These are phyloP conservation scores for Tuta absoluta DNA, from an alignment of 2,888 invertebrate genomes.

Conservation along the genomic window DNA sequence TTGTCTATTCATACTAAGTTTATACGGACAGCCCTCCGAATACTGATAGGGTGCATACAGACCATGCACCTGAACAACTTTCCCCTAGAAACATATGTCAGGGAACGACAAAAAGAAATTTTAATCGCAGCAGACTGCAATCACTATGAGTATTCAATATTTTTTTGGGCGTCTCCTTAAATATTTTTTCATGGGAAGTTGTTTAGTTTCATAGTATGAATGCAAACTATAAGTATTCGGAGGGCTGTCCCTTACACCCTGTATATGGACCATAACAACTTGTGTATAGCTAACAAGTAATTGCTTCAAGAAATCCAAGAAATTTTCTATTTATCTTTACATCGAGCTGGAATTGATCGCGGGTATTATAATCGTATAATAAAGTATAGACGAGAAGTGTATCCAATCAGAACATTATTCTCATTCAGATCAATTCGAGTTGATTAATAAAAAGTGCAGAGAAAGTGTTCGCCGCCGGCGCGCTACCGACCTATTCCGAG, in stretches of 20 bases:
- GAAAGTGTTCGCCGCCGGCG: conserved; percentile 25
- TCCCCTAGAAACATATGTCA: too few relatives aligned
- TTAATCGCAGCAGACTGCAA: too few relatives aligned
- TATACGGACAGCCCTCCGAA: too few relatives aligned
- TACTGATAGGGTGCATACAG: too few relatives aligned
- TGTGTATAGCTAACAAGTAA: too few relatives aligned
- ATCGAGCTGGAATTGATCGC: background rate
- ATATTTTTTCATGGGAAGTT: background rate
- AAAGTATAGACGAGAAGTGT: conserved; percentile 19
- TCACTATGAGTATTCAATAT: too few relatives aligned
- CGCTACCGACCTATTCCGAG: conserved; percentile 10
- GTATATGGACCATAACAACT: background rate
- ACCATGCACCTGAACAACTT: too few relatives aligned
- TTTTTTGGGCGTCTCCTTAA: background rate
- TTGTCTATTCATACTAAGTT: too few relatives aligned
- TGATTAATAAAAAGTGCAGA: conserved; percentile 32
- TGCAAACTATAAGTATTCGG: background rate
- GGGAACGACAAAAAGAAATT: too few relatives aligned
- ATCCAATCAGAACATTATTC: conserved; percentile 28
- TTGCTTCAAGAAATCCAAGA: too few relatives aligned
- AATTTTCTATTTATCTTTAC: too few relatives aligned
- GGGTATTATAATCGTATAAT: background rate
- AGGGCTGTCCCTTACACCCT: background rate
- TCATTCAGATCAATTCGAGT: conserved; percentile 30
- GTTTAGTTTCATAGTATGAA: too few relatives aligned